Percentiles rank a stretch among this genome's conserved stretches.
These are phyloP conservation scores for Serripes groenlandicus DNA, from an alignment of 2,888 invertebrate species.

Conservation along the genomic window DNA sequence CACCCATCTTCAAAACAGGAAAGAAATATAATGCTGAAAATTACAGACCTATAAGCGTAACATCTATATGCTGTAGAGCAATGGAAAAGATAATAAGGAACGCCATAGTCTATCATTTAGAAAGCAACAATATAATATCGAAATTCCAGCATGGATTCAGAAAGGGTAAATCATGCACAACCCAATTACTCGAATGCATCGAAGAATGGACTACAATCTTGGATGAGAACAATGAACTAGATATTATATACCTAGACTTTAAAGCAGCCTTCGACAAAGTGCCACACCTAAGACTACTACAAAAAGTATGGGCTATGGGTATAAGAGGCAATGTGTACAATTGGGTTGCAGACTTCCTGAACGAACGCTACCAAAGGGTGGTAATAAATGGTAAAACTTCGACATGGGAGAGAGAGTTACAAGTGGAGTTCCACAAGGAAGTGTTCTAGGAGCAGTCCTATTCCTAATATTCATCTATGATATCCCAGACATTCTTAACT, in stretches of 20 bases:
- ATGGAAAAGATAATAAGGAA: conserved; percentile 21
- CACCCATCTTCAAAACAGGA: conserved; percentile 19
- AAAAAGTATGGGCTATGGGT: too few relatives aligned
- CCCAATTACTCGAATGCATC: conserved; percentile 22
- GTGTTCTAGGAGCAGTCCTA: too few relatives aligned
- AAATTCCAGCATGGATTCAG: conserved; percentile 23
- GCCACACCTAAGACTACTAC: too few relatives aligned
- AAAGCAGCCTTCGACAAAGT: conserved; percentile 40
- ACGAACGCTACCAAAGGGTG: too few relatives aligned
- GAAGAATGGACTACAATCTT: conserved; percentile 1
- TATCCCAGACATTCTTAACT: too few relatives aligned
- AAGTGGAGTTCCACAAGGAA: too few relatives aligned
- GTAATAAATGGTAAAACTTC: too few relatives aligned
- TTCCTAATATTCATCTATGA: too few relatives aligned
- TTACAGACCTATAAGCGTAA: conserved; percentile 29
- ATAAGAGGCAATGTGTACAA: too few relatives aligned
- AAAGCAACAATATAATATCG: conserved; percentile 15
- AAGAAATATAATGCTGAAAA: conserved; percentile 13
- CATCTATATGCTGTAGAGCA: conserved; percentile 21
- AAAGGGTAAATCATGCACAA: conserved; percentile 14
- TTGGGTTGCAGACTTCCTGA: too few relatives aligned
- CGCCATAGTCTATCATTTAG: not conserved
- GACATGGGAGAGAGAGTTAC: too few relatives aligned
- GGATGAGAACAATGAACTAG: conserved; percentile 8
- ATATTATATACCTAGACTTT: conserved; percentile 42